Conservation (phyloP, 2,888 invertebrate species). For the Oligia latruncula region DNA sequence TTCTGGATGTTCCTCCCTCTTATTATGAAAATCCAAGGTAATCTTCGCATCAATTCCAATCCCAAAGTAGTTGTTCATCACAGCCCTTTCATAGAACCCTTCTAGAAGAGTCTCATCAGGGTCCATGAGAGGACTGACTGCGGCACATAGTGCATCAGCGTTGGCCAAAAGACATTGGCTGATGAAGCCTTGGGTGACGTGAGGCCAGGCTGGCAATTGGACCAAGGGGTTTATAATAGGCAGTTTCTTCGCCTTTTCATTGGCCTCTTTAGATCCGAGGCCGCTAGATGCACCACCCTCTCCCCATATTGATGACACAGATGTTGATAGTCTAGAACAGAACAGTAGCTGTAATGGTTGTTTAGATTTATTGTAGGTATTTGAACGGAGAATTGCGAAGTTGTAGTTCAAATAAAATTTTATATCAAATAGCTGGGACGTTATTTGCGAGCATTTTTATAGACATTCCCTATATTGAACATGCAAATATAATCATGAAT, state of each 20-base stretch:
- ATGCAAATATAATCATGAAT: constrained; percentile 24
- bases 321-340: constrained; percentile 84
- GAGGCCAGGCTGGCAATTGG: constrained; percentile 96
- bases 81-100: constrained; percentile 97
- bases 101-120: constrained; percentile 96
- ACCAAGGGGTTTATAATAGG: constrained; percentile 98
- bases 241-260: constrained; percentile 92
- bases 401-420: constrained; percentile 19
- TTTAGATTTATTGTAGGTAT: not conserved
- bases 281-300: constrained; percentile 78
- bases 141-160: constrained; percentile 98
- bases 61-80: constrained; percentile 99
- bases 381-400: not conserved
- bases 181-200: constrained; percentile 95
- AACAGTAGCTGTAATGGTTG: not conserved
- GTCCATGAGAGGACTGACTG: constrained; percentile 98
- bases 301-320: constrained; percentile 89
- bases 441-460: constrained; percentile 13
- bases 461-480: not conserved
- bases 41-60: constrained; percentile 99
- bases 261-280: constrained; percentile 85
- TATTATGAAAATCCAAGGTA: constrained; percentile 98
- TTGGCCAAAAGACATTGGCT: constrained; percentile 98
- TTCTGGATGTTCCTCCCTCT: constrained; percentile 98
- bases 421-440: not conserved